These are phyloP conservation scores for Fragum sueziense DNA, from an alignment of 2,888 invertebrate genomes.

Conservation along the genomic window DNA sequence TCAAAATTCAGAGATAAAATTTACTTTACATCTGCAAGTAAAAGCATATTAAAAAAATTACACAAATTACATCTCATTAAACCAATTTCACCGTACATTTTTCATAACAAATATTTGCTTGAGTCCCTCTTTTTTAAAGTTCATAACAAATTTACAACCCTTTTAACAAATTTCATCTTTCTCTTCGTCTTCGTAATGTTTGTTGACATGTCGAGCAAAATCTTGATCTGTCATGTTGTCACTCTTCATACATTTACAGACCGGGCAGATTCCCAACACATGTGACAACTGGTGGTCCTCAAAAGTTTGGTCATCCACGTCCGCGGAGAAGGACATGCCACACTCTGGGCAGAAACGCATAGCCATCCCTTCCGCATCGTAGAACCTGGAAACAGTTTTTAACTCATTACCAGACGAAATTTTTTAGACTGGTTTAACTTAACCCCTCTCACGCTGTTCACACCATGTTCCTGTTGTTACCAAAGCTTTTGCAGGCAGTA, in stretches of 20 bases:
- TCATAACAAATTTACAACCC: too few relatives aligned
- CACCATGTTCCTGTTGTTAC: too few relatives aligned
- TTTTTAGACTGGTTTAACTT: too few relatives aligned
- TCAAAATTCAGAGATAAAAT: too few relatives aligned
- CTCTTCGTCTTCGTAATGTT: slow-evolving; percentile 49
- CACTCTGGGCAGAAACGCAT: slow-evolving; percentile 76
- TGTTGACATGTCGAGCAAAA: slow-evolving; percentile 71
- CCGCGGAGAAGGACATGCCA: slow-evolving; percentile 65
- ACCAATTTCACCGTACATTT: too few relatives aligned
- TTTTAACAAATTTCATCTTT: slow-evolving; percentile 12
- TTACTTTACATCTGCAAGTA: too few relatives aligned
- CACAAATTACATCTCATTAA: too few relatives aligned
- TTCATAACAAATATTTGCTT: not conserved
- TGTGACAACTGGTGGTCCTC: slow-evolving; percentile 73
- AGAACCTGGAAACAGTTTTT: slow-evolving; percentile 63
- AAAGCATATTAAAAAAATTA: too few relatives aligned
- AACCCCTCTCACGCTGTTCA: too few relatives aligned
- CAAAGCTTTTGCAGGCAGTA: too few relatives aligned
- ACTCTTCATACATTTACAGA: slow-evolving; percentile 69
- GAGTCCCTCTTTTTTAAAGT: not conserved
- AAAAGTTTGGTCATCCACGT: slow-evolving; percentile 67
- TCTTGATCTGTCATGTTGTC: slow-evolving; percentile 61
- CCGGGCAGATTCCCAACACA: slow-evolving; percentile 73
- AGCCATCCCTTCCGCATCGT: slow-evolving; percentile 72
- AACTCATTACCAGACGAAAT: too few relatives aligned